phyloP scores from a whole-genome alignment of 1,140 invertebrate species.

The Neoseiulus cucumeris region DNA sequence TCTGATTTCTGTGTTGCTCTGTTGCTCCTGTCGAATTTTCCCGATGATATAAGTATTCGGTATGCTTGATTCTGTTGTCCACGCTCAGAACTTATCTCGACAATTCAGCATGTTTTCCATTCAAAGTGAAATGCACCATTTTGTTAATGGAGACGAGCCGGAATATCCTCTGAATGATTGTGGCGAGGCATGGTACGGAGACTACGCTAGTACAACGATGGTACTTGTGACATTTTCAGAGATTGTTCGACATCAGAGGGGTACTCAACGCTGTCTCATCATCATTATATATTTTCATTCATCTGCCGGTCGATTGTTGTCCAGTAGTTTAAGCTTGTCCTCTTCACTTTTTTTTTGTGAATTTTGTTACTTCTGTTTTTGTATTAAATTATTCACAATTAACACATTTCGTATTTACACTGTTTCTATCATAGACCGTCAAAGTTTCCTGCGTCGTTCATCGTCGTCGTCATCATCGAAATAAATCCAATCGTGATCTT shows the following conservation, averaged over 20 bases:
- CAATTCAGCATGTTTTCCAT: neutral
- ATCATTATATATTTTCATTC: neutral
- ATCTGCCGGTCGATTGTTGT: neutral
- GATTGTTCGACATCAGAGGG: neutral
- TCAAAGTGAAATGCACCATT: too few species aligned
- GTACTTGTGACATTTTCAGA: neutral
- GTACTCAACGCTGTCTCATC: neutral
- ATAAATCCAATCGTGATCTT: too few species aligned
- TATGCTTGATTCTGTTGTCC: neutral
- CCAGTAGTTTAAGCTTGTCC: neutral
- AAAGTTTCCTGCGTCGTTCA: too few species aligned
- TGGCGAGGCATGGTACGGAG: too few species aligned
- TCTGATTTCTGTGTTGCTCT: neutral
- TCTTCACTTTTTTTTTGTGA: neutral
- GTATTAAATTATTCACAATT: constrained; percentile 12
- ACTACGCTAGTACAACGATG: neutral
- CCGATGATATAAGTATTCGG: neutral
- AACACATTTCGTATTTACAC: constrained; percentile 12
- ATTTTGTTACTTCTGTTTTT: neutral
- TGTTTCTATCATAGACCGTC: neutral
- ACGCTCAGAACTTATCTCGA: neutral
- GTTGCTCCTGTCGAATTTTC: neutral
- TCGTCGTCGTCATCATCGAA: too few species aligned
- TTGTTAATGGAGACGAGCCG: too few species aligned
- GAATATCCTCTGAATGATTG: too few species aligned